Evolutionary conservation across 2,888 invertebrate species (phyloP).

Genomic region (Pardosa pseudoannulata): DNA sequence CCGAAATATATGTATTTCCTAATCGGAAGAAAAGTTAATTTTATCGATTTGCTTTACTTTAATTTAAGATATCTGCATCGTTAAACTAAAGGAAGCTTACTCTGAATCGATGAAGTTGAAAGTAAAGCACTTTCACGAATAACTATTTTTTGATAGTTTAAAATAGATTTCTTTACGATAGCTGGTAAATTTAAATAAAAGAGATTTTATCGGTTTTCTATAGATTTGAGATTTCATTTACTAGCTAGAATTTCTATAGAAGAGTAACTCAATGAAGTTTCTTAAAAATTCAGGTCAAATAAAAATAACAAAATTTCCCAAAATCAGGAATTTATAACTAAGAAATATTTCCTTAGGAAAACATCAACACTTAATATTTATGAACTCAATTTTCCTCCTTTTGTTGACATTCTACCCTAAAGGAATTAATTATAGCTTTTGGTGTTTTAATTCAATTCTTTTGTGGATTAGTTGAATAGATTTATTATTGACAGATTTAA

Average conservation of each 20-base stretch:
- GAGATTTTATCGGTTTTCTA: not conserved
- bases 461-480: no score
- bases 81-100: not conserved
- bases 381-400: no score
- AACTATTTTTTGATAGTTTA: constrained; percentile 4
- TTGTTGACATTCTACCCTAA: no score
- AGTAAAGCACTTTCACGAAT: not conserved
- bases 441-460: no score
- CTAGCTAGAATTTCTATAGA: not conserved
- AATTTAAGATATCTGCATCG: constrained; percentile 6
- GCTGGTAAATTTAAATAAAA: not conserved
- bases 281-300: no score
- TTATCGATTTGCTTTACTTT: not conserved
- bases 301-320: no score
- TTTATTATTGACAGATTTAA: no score
- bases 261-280: not conserved
- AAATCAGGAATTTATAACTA: no score
- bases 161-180: not conserved
- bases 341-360: no score
- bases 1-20: no score
- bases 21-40: not conserved
- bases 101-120: not conserved
- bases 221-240: not conserved
- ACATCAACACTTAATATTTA: no score
- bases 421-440: no score